A percentile compares a stretch with the other conserved stretches of the same genome.
These are phyloP conservation scores for Mycalesis mineus DNA, from an alignment of 2,888 invertebrate species.

Conservation along the genomic window DNA sequence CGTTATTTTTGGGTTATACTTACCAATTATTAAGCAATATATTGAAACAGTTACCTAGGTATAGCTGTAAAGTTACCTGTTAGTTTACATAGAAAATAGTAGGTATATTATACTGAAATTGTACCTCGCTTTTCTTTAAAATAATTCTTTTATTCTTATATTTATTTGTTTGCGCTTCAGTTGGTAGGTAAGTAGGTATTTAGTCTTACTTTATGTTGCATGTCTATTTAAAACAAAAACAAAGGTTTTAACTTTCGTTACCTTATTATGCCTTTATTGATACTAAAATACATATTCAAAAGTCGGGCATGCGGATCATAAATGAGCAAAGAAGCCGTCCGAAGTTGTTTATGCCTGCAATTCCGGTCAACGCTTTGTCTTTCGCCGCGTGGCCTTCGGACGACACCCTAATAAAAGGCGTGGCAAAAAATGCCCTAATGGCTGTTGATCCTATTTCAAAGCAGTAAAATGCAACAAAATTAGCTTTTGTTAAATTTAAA, in stretches of 20 bases:
- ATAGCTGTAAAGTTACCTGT: too few species aligned
- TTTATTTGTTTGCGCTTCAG: too few species aligned
- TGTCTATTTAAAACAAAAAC: too few species aligned
- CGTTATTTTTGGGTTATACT: too few species aligned
- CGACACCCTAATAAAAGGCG: conserved; percentile 77
- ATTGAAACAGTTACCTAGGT: too few species aligned
- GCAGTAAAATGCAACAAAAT: conserved; percentile 78
- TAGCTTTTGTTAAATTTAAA: conserved; percentile 69
- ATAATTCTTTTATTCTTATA: too few species aligned
- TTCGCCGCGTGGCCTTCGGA: conserved; percentile 69
- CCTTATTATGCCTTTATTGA: conserved; percentile 9
- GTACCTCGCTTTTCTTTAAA: too few species aligned
- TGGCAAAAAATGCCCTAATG: conserved; percentile 74
- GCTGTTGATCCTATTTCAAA: conserved; percentile 72
- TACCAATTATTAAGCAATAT: too few species aligned
- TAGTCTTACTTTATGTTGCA: background rate
- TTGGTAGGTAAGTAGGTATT: background rate
- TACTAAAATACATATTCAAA: conserved; percentile 10
- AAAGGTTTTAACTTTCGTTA: background rate
- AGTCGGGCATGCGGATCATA: conserved; percentile 36
- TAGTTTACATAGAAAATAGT: too few species aligned
- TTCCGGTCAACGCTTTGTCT: conserved; percentile 72
- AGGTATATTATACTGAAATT: too few species aligned
- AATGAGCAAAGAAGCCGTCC: conserved; percentile 71
- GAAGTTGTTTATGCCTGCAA: conserved; percentile 70